A percentile compares a stretch with the other conserved stretches of the same genome.
Conservation (phyloP, 1,140 invertebrate genomes). For the Oreohelix idahoensis region DNA sequence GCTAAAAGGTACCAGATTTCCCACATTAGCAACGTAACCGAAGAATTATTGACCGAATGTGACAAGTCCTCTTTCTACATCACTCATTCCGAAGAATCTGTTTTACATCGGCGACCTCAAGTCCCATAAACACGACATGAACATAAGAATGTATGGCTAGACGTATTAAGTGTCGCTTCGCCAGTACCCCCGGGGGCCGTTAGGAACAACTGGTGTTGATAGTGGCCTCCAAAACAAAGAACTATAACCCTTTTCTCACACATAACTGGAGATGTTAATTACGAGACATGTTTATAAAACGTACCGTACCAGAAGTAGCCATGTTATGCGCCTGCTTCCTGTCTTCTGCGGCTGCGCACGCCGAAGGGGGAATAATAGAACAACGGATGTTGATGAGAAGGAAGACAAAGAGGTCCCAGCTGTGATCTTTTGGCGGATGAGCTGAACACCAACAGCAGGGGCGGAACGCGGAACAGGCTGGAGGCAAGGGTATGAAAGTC, state of each 20-base stretch:
- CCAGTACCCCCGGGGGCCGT: too few species aligned
- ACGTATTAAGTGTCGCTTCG: too few species aligned
- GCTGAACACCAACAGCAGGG: neutral
- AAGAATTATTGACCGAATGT: too few species aligned
- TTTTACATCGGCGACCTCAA: too few species aligned
- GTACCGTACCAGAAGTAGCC: neutral
- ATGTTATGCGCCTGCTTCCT: slow-evolving; percentile 3
- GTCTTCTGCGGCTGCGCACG: slow-evolving; percentile 6
- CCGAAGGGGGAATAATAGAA: neutral
- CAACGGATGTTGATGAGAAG: slow-evolving; percentile 12
- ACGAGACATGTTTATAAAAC: neutral
- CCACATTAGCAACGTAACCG: too few species aligned
- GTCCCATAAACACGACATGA: too few species aligned
- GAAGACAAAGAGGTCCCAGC: neutral
- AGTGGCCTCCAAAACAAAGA: neutral
- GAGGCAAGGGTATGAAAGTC: too few species aligned
- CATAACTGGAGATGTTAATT: neutral
- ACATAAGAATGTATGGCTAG: too few species aligned
- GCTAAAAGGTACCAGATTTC: too few species aligned
- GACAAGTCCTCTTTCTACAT: too few species aligned
- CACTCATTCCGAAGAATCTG: too few species aligned
- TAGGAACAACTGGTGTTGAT: neutral
- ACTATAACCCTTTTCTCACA: neutral
- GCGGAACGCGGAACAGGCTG: neutral
- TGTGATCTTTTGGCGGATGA: neutral